Evolutionary conservation across 2,113 vertebrate genomes (phyloP), one percentile per base, ranked within the genome.

Genomic region (Ramphastos sulfuratus): DNA sequence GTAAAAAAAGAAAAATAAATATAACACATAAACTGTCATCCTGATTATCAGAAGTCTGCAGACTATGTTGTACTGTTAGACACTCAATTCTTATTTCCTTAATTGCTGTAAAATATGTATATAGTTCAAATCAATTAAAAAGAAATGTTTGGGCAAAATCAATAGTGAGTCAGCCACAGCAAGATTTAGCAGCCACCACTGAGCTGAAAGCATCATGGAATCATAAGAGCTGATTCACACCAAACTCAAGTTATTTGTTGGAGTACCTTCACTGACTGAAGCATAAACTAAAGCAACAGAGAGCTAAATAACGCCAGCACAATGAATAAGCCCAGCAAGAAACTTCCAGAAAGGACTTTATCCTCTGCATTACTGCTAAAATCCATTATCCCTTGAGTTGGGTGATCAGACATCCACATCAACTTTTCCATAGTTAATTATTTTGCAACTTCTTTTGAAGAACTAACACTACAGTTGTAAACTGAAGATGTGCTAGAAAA

Each of bases 141-240:
- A 87, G 2, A 85, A 73, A 52, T 89, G 42, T 74, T 92, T 85
- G 69, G 37, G 20, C 25, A 92, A 77, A 91, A 89, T 89, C 67
- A 76, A 76, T 87, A 77, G 17, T 30, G 35, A 15, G 4, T 58
- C 67, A 87, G 42, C 28, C 64, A 39, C 44, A 79, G 61, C 6
- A 89, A 85, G 91, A 93, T 93, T 93, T 89, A 92, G 72, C 60
- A 91, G 67, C 56, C 85, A 69, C 48, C 83, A 77, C 9, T 61
- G 75, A 90, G 16, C 6, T 78, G 54, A 75, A 87, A 85, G 44
- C 27, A 42, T n/a, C 71, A 78, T 0, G 1, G 72, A 93, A 85
- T 87, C n/a, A 6, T 59, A 71, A 85, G 48, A 82, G 20, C 44
- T 83, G 82, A 78, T 92, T 92, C 87, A 91, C 61, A 54, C 61